Evolutionary conservation across 1,140 invertebrate species (phyloP), one percentile per base, ranked within the genome.

Genomic region (Rhyacophila brunnea): DNA sequence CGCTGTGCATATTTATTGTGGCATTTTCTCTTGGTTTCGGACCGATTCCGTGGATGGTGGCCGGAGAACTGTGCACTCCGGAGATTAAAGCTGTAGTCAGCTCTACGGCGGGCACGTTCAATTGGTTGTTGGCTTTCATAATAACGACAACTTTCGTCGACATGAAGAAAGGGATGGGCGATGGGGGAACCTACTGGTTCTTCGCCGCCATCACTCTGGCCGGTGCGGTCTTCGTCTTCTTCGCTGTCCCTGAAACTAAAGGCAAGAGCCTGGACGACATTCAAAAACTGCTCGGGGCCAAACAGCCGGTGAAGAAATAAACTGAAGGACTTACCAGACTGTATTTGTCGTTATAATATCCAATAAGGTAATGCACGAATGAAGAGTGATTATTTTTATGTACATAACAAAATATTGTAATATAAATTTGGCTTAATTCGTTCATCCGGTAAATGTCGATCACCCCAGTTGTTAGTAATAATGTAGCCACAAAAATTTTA

Each of bases 201-300:
- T 96, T 92, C 69, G 83, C 88, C 5, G 82, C 75, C 2, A 77
- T 93, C 43, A 88, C 90, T 50, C 70, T 83, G 0, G 1, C 90
- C 9, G 89, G 89, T 6, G 80, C 84, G 23, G 47, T 90, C 2
- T 91, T 95, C 62, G 84, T 93, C n/a, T 85, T 84, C 61, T 79
- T 90, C 42, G 70, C 91, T 13, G 84, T 96, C 5, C 91, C 92
- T 0, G 94, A 97, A 74, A 96, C 93, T 0, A 95, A 95, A 77
- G 93, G 92, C 7, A 93, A 92, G 72, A 86, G 85, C 35, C 74
- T 94, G 3, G 88, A 94, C 48, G 87, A 95, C 73, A 92, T 96
- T 67, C 88, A 90, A 71, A 67, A 73, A 2, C 76, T 86, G 64
- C 70, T 90, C 11, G 73, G 70, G 15, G 75, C n/a, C 68, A 71